Evolutionary conservation across 2,113 vertebrate species (phyloP).

Genomic region (Taurulus bubalis): DNA sequence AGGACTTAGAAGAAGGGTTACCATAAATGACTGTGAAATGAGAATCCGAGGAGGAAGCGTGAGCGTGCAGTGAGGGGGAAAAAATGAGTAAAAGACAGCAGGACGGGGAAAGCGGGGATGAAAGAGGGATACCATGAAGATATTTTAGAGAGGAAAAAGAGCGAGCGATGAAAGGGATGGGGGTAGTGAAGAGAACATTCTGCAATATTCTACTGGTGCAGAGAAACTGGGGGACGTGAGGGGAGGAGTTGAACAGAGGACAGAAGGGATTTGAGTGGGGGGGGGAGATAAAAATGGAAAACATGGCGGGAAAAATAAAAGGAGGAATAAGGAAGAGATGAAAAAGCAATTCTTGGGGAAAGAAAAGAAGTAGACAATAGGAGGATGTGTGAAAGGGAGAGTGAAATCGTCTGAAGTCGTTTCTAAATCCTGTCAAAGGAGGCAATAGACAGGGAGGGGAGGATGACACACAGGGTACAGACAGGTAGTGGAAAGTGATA

Average conservation of each 20-base stretch:
- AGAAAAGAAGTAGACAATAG: constrained; percentile 56
- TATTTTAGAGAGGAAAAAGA: constrained; percentile 47
- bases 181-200: constrained; percentile 46
- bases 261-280: constrained; percentile 57
- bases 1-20: constrained; percentile 71
- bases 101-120: constrained; percentile 45
- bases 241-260: constrained; percentile 60
- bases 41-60: constrained; percentile 69
- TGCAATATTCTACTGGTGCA: constrained; percentile 64
- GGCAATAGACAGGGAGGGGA: constrained; percentile 21
- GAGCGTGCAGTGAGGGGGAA: constrained; percentile 48
- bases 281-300: constrained; percentile 34
- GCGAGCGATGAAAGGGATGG: constrained; percentile 36
- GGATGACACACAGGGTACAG: constrained; percentile 8
- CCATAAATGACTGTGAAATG: constrained; percentile 83
- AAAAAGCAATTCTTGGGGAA: constrained; percentile 50
- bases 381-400: constrained; percentile 36
- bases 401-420: constrained; percentile 45
- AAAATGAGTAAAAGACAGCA: constrained; percentile 58
- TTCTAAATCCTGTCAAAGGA: constrained; percentile 57
- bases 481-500: constrained; percentile 30
- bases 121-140: constrained; percentile 61
- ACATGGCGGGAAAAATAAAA: constrained; percentile 38
- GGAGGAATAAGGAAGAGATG: constrained; percentile 43
- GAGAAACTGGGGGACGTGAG: constrained; percentile 48